Percentiles rank a stretch among this genome's conserved stretches.
Evolutionary conservation across 2,888 invertebrate species (phyloP).

Genomic region (Stenolophus ochropezus): DNA sequence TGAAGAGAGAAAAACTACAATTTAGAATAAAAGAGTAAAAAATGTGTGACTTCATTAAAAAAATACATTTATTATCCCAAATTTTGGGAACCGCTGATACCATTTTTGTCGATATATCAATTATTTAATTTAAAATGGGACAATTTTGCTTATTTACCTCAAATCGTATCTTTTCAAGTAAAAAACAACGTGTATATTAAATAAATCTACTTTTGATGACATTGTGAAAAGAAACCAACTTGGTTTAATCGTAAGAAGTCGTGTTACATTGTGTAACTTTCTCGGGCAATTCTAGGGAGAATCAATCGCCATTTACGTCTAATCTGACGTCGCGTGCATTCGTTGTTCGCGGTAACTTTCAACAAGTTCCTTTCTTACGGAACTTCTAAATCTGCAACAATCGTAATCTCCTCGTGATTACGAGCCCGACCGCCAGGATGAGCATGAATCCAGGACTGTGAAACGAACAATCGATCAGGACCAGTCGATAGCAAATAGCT

Average conservation of each 20-base stretch:
- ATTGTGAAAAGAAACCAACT: too few species aligned
- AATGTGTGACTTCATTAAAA: too few species aligned
- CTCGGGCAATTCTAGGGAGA: neutral
- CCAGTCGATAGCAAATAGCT: constrained; percentile 14
- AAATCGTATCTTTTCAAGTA: too few species aligned
- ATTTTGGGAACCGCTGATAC: too few species aligned
- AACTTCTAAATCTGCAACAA: constrained; percentile 50
- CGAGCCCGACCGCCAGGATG: neutral
- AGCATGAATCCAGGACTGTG: neutral
- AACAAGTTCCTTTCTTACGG: constrained; percentile 36
- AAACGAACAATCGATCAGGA: neutral
- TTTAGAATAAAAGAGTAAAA: too few species aligned
- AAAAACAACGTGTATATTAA: neutral
- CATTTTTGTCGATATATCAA: too few species aligned
- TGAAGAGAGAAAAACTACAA: too few species aligned
- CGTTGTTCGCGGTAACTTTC: constrained; percentile 14
- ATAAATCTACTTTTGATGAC: neutral
- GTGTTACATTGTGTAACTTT: neutral
- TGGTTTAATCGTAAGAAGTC: too few species aligned
- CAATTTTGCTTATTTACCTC: too few species aligned
- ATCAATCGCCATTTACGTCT: constrained; percentile 47
- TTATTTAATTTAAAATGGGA: too few species aligned
- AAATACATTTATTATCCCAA: too few species aligned
- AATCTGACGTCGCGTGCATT: constrained; percentile 32
- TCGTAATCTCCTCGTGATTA: constrained; percentile 45